Percentiles rank a stretch among this genome's conserved stretches.
Evolutionary conservation across 2,888 invertebrate genomes (phyloP).

Genomic region (Eilema caniola): DNA sequence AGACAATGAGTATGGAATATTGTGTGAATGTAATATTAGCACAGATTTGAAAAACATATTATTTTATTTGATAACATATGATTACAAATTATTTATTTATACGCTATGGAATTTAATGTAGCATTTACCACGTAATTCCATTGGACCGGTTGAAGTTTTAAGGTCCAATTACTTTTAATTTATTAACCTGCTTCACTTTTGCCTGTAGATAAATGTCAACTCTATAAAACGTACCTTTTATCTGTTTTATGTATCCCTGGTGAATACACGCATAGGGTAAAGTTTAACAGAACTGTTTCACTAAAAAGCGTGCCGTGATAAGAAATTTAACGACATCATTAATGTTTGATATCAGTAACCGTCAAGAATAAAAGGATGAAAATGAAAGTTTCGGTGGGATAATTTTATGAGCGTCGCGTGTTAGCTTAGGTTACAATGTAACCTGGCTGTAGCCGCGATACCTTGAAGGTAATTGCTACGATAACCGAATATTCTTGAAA

Average conservation of each 20-base stretch:
- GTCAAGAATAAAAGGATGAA: conserved; percentile 57
- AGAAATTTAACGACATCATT: conserved; percentile 44
- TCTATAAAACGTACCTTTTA: conserved; percentile 4
- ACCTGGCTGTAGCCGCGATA: conserved; percentile 34
- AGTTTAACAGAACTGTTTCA: conserved; percentile 23
- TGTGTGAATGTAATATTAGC: not conserved
- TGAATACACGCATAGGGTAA: conserved; percentile 19
- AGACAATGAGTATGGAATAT: not conserved
- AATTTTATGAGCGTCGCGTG: conserved; percentile 59
- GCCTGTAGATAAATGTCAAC: not conserved
- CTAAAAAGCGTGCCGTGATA: conserved; percentile 41
- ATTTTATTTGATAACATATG: not conserved
- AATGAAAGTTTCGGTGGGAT: conserved; percentile 42
- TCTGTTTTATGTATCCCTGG: conserved; percentile 1
- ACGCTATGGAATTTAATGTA: not conserved
- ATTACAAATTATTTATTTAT: not conserved
- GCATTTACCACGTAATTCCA: not conserved
- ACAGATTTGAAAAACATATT: not conserved
- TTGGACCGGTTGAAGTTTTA: not conserved
- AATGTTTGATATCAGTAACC: conserved; percentile 56
- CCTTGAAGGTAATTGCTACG: conserved; percentile 46
- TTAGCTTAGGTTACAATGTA: conserved; percentile 50
- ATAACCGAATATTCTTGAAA: conserved; percentile 49
- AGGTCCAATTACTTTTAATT: not conserved
- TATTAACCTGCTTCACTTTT: not conserved